Evolutionary conservation across 2,888 invertebrate species (phyloP).

Genomic region (Synergus laeviventris): DNA sequence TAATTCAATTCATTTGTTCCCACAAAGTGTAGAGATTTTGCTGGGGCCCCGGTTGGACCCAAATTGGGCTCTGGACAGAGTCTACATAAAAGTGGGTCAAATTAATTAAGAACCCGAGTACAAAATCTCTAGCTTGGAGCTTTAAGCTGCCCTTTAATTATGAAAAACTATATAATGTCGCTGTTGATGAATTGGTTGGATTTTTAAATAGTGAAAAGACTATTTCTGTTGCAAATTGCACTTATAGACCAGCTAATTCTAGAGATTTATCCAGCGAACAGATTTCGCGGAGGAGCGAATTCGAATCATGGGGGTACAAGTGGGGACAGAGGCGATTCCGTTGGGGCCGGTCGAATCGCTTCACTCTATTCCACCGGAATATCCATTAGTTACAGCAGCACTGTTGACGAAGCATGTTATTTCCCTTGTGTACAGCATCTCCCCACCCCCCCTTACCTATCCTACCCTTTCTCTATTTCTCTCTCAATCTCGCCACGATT

Average conservation of each 20-base stretch:
- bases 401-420: conserved; percentile 76
- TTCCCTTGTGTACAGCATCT: conserved; percentile 74
- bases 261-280: conserved; percentile 40
- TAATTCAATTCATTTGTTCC: background rate
- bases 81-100: no score
- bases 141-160: no score
- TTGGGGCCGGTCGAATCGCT: conserved; percentile 65
- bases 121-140: no score
- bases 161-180: no score
- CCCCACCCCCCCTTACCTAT: conserved; percentile 54
- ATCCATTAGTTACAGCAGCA: conserved; percentile 76
- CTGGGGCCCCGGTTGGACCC: conserved; percentile 3
- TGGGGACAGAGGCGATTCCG: conserved; percentile 50
- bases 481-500: conserved; percentile 55
- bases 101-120: no score
- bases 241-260: conserved; percentile 34
- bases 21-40: background rate
- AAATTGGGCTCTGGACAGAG: no score
- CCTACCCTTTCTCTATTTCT: conserved; percentile 46
- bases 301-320: conserved; percentile 1
- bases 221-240: background rate
- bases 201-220: no score
- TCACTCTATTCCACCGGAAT: conserved; percentile 72
- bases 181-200: no score
- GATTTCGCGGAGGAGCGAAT: conserved; percentile 37